Percentiles rank a stretch among this genome's conserved stretches.
Evolutionary conservation across 2,797 vertebrate species (phyloP).

Genomic region (Argentina silus): DNA sequence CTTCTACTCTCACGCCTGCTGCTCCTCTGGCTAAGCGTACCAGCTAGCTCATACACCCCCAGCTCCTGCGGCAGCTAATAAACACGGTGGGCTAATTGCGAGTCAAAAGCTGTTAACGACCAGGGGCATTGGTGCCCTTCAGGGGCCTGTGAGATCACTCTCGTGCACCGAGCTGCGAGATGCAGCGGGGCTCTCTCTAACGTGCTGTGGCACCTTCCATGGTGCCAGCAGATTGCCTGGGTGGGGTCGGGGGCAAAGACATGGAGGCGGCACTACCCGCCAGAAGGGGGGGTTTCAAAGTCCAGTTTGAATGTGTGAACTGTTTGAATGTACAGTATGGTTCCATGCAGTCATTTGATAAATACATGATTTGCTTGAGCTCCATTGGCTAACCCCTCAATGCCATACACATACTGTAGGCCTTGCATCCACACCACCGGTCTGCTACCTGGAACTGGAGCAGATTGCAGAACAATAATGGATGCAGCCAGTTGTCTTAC

Average conservation of each 20-base stretch:
- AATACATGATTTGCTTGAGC: too few relatives aligned
- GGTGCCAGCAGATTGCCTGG: conserved; percentile 71
- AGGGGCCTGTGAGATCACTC: conserved; percentile 59
- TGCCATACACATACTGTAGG: not conserved
- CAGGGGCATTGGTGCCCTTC: conserved; percentile 63
- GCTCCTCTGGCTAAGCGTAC: not conserved
- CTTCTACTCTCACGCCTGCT: not conserved
- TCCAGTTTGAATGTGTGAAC: not conserved
- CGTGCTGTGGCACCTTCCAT: conserved; percentile 66
- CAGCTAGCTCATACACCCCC: not conserved
- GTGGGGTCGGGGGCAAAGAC: conserved; percentile 45
- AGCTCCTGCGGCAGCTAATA: conserved; percentile 69
- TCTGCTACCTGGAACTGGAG: not conserved
- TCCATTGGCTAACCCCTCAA: too few relatives aligned
- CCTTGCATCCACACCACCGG: not conserved
- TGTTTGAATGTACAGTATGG: too few relatives aligned
- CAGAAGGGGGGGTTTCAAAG: not conserved
- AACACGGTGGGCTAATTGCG: conserved; percentile 75
- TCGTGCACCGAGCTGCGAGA: conserved; percentile 59
- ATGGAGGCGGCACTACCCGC: not conserved
- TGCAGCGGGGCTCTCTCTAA: conserved; percentile 56
- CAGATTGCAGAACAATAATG: not conserved
- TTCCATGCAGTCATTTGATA: too few relatives aligned
- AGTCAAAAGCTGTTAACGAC: conserved; percentile 78
- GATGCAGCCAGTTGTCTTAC: not conserved